These are phyloP conservation scores for Drosophila suzukii DNA, from an alignment of 1,140 invertebrate genomes.

Conservation along the genomic window DNA sequence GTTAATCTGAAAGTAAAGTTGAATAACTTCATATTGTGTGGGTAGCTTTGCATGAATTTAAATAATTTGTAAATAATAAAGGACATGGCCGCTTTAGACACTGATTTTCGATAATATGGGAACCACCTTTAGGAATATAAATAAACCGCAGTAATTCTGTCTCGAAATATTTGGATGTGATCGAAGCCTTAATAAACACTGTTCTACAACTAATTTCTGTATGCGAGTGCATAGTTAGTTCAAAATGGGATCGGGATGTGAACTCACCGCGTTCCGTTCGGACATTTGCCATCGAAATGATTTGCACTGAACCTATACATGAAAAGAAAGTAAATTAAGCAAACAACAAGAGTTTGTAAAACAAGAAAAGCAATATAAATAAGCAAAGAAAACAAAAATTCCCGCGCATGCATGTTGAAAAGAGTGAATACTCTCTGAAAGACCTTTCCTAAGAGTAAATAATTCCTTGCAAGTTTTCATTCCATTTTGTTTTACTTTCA, in stretches of 20 bases:
- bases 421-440: background rate
- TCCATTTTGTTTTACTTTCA: too few relatives aligned
- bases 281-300: constrained; percentile 79
- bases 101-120: background rate
- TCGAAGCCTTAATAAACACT: constrained; percentile 1
- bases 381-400: constrained; percentile 10
- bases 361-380: constrained; percentile 30
- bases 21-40: background rate
- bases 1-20: constrained; percentile 90
- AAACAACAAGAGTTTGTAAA: constrained; percentile 54
- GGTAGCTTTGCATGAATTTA: background rate
- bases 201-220: constrained; percentile 1
- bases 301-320: constrained; percentile 84
- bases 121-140: background rate
- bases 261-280: constrained; percentile 83
- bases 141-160: background rate
- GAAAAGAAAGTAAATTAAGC: constrained; percentile 77
- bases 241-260: constrained; percentile 38
- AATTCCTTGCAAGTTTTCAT: background rate
- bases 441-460: background rate
- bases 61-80: background rate
- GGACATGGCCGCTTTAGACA: too few relatives aligned
- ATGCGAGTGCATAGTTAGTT: constrained; percentile 1
- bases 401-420: too few relatives aligned
- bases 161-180: background rate